Percentiles rank a stretch among this genome's conserved stretches.
Evolutionary conservation across 2,888 invertebrate genomes (phyloP).

Genomic region (Chloroclysta siterata): DNA sequence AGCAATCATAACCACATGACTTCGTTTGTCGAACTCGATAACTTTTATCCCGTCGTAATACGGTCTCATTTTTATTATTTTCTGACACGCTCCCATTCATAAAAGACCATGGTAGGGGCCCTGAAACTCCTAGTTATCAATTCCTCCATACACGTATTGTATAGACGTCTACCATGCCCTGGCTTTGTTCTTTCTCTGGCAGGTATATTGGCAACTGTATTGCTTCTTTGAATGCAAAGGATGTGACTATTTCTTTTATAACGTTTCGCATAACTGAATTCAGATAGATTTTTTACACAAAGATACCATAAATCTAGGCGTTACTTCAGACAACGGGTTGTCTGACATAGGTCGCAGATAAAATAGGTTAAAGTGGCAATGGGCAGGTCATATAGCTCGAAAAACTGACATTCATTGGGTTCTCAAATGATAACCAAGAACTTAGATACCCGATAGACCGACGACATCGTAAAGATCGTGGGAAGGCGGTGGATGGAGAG

Average conservation of each 20-base stretch:
- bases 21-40: too few species aligned
- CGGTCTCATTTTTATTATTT: background rate
- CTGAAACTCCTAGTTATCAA: slow-evolving; percentile 37
- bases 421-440: too few species aligned
- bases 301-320: too few species aligned
- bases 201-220: slow-evolving; percentile 21
- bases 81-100: background rate
- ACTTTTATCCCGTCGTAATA: background rate
- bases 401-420: too few species aligned
- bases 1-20: background rate
- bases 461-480: too few species aligned
- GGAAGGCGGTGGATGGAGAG: too few species aligned
- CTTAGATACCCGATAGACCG: too few species aligned
- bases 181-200: slow-evolving; percentile 16
- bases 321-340: too few species aligned
- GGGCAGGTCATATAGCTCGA: too few species aligned
- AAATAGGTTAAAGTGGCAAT: too few species aligned
- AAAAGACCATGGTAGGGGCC: background rate
- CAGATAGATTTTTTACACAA: background rate
- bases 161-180: slow-evolving; percentile 9
- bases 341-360: too few species aligned
- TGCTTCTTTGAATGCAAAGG: slow-evolving; percentile 17
- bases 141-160: slow-evolving; percentile 35
- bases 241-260: slow-evolving; percentile 10
- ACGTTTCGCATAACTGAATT: background rate